These are phyloP conservation scores for Drepanosiphum platanoidis DNA, from an alignment of 2,888 invertebrate genomes.

Conservation along the genomic window DNA sequence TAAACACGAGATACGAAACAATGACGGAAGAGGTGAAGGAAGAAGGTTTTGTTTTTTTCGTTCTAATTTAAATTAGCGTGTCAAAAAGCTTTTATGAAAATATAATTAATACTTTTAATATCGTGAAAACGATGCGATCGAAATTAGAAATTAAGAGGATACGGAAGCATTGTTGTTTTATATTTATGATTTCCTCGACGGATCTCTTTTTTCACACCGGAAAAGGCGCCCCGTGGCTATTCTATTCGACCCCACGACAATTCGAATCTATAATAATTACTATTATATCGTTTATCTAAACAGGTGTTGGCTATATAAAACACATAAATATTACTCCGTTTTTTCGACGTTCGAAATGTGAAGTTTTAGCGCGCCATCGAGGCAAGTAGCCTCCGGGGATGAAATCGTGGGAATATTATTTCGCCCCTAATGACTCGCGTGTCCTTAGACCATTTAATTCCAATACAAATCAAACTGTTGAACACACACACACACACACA, in stretches of 20 bases:
- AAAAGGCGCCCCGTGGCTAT: slow-evolving; percentile 23
- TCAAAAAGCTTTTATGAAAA: not conserved
- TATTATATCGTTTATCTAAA: slow-evolving; percentile 42
- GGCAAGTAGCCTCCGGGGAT: slow-evolving; percentile 27
- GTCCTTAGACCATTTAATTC: slow-evolving; percentile 42
- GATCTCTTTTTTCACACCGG: slow-evolving; percentile 32
- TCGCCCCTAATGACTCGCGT: slow-evolving; percentile 47
- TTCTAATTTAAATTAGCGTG: not conserved
- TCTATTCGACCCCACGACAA: slow-evolving; percentile 16
- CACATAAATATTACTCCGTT: slow-evolving; percentile 29
- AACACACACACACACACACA: too few relatives aligned
- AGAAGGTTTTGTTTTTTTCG: too few relatives aligned
- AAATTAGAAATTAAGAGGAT: slow-evolving; percentile 11
- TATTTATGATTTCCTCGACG: slow-evolving; percentile 40
- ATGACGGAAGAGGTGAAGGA: too few relatives aligned
- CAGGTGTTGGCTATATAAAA: slow-evolving; percentile 49
- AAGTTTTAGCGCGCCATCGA: slow-evolving; percentile 22
- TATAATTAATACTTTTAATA: not conserved
- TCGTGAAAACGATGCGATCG: not conserved
- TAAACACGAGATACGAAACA: too few relatives aligned
- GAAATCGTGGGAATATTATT: slow-evolving; percentile 48
- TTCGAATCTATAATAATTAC: slow-evolving; percentile 32
- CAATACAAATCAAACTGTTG: slow-evolving; percentile 50
- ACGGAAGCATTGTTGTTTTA: slow-evolving; percentile 8
- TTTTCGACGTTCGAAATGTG: slow-evolving; percentile 30